Conservation (phyloP, 2,113 vertebrate genomes). For the Oostethus manadensis region DNA sequence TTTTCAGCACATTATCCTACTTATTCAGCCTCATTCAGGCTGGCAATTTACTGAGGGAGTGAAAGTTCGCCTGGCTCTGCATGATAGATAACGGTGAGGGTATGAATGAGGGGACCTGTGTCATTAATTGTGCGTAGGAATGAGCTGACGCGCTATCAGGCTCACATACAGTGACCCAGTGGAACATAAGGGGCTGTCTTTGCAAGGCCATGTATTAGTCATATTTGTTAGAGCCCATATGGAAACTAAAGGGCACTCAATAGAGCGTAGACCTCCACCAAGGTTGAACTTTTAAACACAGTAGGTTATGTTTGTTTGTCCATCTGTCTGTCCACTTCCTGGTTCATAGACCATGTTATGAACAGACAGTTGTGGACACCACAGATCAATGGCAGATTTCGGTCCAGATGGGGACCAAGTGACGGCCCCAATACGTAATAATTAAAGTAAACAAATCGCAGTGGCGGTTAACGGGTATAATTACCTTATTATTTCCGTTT, state of each 20-base stretch:
- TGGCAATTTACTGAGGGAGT: slow-evolving; percentile 61
- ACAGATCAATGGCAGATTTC: too few relatives aligned
- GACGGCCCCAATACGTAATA: too few relatives aligned
- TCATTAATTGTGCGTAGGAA: slow-evolving; percentile 58
- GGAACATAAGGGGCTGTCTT: slow-evolving; percentile 17
- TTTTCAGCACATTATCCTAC: slow-evolving; percentile 66
- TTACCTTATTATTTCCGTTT: too few relatives aligned
- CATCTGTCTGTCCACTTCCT: too few relatives aligned
- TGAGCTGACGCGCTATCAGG: slow-evolving; percentile 39
- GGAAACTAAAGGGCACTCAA: not conserved
- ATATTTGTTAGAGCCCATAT: not conserved
- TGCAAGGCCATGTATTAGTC: not conserved
- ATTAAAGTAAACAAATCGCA: too few relatives aligned
- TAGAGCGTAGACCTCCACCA: not conserved
- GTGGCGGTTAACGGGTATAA: too few relatives aligned
- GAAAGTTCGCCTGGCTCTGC: slow-evolving; percentile 33
- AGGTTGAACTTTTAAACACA: not conserved
- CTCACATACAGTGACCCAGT: slow-evolving; percentile 19
- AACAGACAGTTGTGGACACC: too few relatives aligned
- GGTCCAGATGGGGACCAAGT: too few relatives aligned
- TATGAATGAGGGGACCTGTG: slow-evolving; percentile 15
- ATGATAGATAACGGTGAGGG: slow-evolving; percentile 53
- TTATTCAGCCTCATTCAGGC: slow-evolving; percentile 58
- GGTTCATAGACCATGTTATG: too few relatives aligned
- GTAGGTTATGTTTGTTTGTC: too few relatives aligned